Base-by-base conservation (phyloP, 2,888 invertebrate species). In the Tetanocera ferruginea region DNA sequence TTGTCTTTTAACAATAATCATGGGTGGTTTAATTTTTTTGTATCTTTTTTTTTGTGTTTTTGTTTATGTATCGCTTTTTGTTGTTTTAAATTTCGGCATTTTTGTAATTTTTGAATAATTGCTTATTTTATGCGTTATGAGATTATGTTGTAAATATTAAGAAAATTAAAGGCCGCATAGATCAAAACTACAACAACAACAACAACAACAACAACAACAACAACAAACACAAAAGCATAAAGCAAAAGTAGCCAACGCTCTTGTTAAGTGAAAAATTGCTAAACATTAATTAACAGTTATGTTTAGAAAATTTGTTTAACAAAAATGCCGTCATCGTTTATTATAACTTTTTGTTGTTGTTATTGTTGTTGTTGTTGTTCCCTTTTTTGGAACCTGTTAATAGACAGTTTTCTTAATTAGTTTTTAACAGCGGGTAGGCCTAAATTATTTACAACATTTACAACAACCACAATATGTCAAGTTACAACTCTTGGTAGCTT, bases 71-170 rank as follows among this genome's bases (percentile, higher is more conserved):
- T 34, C 14, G 34, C 19, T 76, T 49, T 60, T 76, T 67, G 11
- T 57, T 66, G 66, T 23, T 76, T 64, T 52, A 71, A 25, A 11
- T 67, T 51, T 76, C 34, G 14, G 55, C 37, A 51, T 49, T 71
- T 62, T 76, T 71, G 25, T 76, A 60, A 51, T 64, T 62, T 82
- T 84, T 86, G 84, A 86, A 85, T 84, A 84, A 85, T 87, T 84
- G 79, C 79, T 78, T 80, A 82, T 84, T 83, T 80, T 81, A 81
- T 78, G 83, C 86, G 82, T 83, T 84, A 85, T 86, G 85, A 83
- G 83, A 86, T 87, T 85, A 86, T 85, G 84, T 86, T 87, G 85
- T 87, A 84, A 82, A 81, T 72, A 37, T 60, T 71, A 57, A 71
- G 9, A 71, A 71, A 82, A 81, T 80, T 79, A 79, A 80, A 80